Evolutionary conservation across 2,888 invertebrate genomes (phyloP), one percentile per base, ranked within the genome.

Genomic region (Cryptocephalus moraei): DNA sequence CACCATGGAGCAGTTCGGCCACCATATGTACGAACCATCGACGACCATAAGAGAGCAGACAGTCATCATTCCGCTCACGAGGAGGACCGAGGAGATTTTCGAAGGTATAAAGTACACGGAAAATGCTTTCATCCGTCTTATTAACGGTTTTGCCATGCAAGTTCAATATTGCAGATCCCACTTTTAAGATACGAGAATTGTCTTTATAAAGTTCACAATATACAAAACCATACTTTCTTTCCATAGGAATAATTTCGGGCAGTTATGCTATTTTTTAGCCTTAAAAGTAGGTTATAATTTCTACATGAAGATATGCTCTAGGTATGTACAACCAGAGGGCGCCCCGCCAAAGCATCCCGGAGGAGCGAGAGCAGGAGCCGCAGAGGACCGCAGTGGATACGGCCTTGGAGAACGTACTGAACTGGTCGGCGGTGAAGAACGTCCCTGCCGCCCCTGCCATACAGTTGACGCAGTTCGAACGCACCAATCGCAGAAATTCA

Each of bases 61-160:
- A 1, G 78, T 80, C 1, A 81, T 82, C 12, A 79, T 82, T 56
- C 81, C 82, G 0, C 64, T 81, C 0, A 80, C 81, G 1, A 75
- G 79, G 59, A 70, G 80, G 22, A 80, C 80, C 10, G 81, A 81
- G 63, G 80, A 81, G 54, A 62, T 81, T 39, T 77, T 80, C 49
- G 66, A 63, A 61, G 67, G 59, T 56, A 36, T 6, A 12, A 2
- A 36, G 2, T n/a, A 9, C 34, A 34, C 34, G n/a, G 34, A 34
- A 9, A 34, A 34, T 9, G 34, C 9, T n/a, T 34, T 34, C 4
- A 43, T 8, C n/a, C 33, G 2, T 10, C 12, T 43, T 8, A 46
- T 22, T 4, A 2, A 22, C 22, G 3, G 2, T 22, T 6, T 22
- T 22, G 22, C 22, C 22, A 22, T 2, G 6, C 3, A 4, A 22